Conservation (phyloP, 2,888 invertebrate genomes). For the Blastobasis lacticolella region DNA sequence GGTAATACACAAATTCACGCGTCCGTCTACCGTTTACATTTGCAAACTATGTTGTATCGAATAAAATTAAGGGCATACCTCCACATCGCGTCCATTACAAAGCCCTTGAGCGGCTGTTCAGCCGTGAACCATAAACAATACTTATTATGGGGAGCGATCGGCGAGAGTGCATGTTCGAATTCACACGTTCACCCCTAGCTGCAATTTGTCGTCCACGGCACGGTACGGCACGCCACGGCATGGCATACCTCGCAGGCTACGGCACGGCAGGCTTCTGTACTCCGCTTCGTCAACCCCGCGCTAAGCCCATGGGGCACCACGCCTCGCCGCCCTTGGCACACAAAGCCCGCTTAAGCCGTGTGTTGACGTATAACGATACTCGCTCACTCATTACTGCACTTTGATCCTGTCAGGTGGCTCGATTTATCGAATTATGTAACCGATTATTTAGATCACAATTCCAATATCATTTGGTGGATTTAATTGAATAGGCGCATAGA, state of each 20-base stretch:
- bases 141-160: slow-evolving; percentile 24
- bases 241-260: too few relatives aligned
- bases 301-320: slow-evolving; percentile 22
- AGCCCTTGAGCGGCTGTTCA: slow-evolving; percentile 5
- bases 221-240: too few relatives aligned
- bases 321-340: slow-evolving; percentile 33
- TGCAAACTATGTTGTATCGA: too few relatives aligned
- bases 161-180: slow-evolving; percentile 40
- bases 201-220: slow-evolving; percentile 45
- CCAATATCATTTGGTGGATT: background rate
- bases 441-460: background rate
- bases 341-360: slow-evolving; percentile 11
- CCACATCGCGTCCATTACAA: too few relatives aligned
- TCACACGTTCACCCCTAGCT: slow-evolving; percentile 43
- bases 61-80: too few relatives aligned
- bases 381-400: background rate
- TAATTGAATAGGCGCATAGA: too few relatives aligned
- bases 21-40: too few relatives aligned
- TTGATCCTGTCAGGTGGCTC: slow-evolving; percentile 7
- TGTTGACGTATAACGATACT: background rate
- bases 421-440: too few relatives aligned
- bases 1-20: too few relatives aligned
- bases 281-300: too few relatives aligned
- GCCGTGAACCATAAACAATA: slow-evolving; percentile 28
- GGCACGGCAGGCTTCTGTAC: too few relatives aligned